Evolutionary conservation across 2,113 vertebrate genomes (phyloP), one percentile per base, ranked within the genome.

Genomic region (Spheniscus mendiculus): DNA sequence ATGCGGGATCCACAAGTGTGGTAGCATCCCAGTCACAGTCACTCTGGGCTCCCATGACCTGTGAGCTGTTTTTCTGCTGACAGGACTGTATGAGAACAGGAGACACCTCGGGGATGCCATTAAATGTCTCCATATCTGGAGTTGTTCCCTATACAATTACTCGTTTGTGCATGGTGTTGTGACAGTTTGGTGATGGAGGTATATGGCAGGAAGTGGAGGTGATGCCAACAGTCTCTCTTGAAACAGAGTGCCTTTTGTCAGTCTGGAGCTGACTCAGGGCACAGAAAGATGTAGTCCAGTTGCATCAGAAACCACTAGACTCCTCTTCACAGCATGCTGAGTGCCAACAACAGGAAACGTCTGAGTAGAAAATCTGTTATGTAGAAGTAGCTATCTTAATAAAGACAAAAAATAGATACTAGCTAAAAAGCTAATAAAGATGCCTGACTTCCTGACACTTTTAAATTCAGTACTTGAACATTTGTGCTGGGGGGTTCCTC

Each of bases 151-250:
- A 5, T 4, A 49, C 14, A 36, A 2, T 66, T 67, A 16, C 2
- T 53, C 2, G 1, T 84, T 62, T 61, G 32, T 0, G 0, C 5
- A 0, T 38, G 29, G 9, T 42, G 12, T 15, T 67, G 21, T 70
- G 72, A 23, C 25, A 73, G 42, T 5, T 45, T 1, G 2, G 16
- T 50, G 76, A 5, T 66, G 47, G 38, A 42, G 26, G 12, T 65
- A 5, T 15, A 14, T n/a, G 61, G 36, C 20, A 87, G 76, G 44
- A 82, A 59, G 15, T 10, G 5, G 70, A 62, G 62, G 22, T 56
- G 10, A 6, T 10, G 10, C 30, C 29, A 49, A 3, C n/a, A 78
- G 30, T 23, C 45, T 45, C 36, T 50, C 29, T 40, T 65, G 59
- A 50, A 62, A 26, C 18, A 50, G 52, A 49, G 44, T 50, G 69